Base-by-base conservation (phyloP, 2,888 invertebrate genomes). In the Altica lythri region DNA sequence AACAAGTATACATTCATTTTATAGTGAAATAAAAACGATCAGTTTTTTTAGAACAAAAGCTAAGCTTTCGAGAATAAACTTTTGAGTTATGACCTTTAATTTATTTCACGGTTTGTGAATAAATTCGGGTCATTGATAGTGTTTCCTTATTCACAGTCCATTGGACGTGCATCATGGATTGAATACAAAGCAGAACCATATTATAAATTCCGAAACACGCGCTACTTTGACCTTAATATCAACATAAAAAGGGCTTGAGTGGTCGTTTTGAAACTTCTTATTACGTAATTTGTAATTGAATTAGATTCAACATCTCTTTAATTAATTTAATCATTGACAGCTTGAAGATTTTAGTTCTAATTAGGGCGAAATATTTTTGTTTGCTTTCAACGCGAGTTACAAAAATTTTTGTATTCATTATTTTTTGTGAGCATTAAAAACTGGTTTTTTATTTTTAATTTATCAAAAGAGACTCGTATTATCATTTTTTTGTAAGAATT, bases 161-260 rank as follows among this genome's bases (percentile, higher is more conserved):
- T 70, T 69, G 68, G 66, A 57, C 57, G 61, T 62, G 60, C 61
- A 63, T 10, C 68, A 63, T 63, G 69, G 64, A 62, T 56, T 66
- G 72, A 67, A 72, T 72, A 70, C 69, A 68, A 65, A 69, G 63
- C 65, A 64, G 71, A 70, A 62, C 64, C 62, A 66, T 68, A 70
- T 70, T 68, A 68, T 68, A 65, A 59, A 67, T 68, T 67, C 65
- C 57, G 53, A 57, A 59, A 64, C 69, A 67, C 64, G 67, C 67
- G 59, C 65, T 60, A 56, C 59, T 59, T 51, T 51, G 67, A 64
- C 61, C 61, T 58, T 64, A 62, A 66, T 67, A 67, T 65, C 65
- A 67, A 65, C 59, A 59, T 58, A 57, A 59, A 63, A 57, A 59
- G 59, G 50, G 53, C 56, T 53, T 34, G 46, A 57, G 44, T 34